A percentile compares a stretch with the other conserved stretches of the same genome.
phyloP scores from a whole-genome alignment of 2,888 invertebrate genomes.

The Eurytoma californica region DNA sequence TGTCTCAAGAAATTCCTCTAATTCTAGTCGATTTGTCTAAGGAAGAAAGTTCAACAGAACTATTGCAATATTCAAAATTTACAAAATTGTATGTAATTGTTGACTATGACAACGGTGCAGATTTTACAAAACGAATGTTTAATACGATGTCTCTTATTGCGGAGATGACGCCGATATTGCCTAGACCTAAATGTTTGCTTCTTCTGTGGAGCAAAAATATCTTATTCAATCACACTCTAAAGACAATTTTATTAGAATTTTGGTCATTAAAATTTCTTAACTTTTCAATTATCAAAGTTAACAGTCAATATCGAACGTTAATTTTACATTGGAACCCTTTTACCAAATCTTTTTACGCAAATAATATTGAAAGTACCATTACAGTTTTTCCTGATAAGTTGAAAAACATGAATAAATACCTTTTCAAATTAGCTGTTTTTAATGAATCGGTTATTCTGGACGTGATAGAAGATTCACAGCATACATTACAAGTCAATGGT shows the following conservation, averaged over 20 bases:
- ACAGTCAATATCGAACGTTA: neutral
- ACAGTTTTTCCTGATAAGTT: neutral
- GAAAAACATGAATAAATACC: constrained; percentile 10
- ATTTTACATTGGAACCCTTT: constrained; percentile 1
- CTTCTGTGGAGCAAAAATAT: neutral
- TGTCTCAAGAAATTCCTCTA: neutral
- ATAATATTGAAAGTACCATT: neutral
- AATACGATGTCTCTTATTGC: neutral
- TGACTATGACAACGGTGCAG: neutral
- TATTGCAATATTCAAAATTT: neutral
- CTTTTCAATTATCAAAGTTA: constrained; percentile 10
- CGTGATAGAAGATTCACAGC: neutral
- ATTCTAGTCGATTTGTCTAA: neutral
- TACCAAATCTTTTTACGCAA: neutral
- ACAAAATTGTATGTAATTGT: neutral
- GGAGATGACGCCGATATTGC: neutral
- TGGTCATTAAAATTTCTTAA: constrained; percentile 34
- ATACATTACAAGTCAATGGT: neutral
- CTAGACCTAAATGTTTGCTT: constrained; percentile 7
- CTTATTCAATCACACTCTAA: neutral
- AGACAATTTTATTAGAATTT: neutral
- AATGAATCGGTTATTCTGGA: constrained; percentile 1
- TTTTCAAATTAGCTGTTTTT: constrained; percentile 6
- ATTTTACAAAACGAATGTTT: no score
- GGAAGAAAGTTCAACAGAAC: no score